Conservation (phyloP, 2,888 invertebrate genomes). For the Ochropacha duplaris region DNA sequence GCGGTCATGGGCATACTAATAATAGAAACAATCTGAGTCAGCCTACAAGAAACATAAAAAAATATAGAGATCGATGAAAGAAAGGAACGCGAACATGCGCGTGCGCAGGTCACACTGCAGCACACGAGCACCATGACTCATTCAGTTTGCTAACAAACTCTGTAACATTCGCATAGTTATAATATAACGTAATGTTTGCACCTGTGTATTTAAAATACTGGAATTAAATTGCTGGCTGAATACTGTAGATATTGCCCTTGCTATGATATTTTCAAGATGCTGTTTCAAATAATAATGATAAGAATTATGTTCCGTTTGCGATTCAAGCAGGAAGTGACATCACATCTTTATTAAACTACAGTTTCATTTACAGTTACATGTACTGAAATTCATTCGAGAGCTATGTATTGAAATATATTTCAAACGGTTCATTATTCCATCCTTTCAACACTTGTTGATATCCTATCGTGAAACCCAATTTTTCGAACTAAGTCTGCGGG, state of each 20-base stretch:
- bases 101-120: not conserved
- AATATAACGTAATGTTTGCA: slow-evolving; percentile 3
- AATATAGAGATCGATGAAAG: not conserved
- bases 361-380: not conserved
- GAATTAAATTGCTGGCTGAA: too few relatives aligned
- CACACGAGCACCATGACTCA: not conserved
- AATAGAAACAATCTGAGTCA: not conserved
- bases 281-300: too few relatives aligned
- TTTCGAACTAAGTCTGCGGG: slow-evolving; percentile 11
- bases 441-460: not conserved
- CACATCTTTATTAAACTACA: not conserved
- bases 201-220: not conserved
- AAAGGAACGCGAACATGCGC: not conserved
- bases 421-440: not conserved
- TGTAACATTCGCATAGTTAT: slow-evolving; percentile 2
- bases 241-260: not conserved
- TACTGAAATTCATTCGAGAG: not conserved
- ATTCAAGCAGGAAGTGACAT: not conserved
- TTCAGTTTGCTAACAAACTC: not conserved
- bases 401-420: not conserved
- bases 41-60: not conserved
- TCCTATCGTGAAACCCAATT: not conserved
- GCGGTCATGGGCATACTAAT: not conserved
- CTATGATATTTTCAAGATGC: too few relatives aligned
- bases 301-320: not conserved